Evolutionary conservation across 2,113 vertebrate species (phyloP).

Genomic region (Raphicerus campestris): DNA sequence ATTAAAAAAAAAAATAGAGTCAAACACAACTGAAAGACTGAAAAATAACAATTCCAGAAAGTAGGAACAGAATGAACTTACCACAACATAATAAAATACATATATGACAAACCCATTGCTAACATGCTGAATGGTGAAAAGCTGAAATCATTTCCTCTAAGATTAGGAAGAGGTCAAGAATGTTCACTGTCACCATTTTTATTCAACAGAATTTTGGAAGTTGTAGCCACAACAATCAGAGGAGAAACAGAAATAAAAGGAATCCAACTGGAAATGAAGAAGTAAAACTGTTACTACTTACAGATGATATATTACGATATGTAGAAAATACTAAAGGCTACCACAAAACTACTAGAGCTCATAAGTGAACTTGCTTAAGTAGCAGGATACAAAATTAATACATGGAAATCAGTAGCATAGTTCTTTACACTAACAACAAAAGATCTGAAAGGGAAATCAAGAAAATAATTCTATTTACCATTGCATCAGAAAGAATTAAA

Average conservation of each 20-base stretch:
- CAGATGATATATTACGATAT: background rate
- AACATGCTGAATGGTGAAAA: background rate
- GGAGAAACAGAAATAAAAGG: background rate
- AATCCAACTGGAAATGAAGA: background rate
- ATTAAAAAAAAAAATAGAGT: background rate
- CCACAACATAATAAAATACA: background rate
- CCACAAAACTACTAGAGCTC: background rate
- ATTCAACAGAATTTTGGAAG: background rate
- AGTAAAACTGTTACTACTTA: background rate
- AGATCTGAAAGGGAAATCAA: background rate
- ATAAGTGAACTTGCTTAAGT: background rate
- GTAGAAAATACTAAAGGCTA: background rate
- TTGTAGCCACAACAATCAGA: background rate
- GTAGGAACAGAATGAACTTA: background rate
- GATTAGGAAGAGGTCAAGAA: background rate
- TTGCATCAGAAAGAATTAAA: background rate
- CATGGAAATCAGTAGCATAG: background rate
- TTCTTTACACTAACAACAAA: background rate
- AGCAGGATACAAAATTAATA: background rate
- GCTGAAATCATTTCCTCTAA: background rate
- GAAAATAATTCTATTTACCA: background rate
- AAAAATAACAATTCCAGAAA: background rate
- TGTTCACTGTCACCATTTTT: background rate
- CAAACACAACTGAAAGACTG: background rate
- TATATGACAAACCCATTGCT: background rate